A percentile compares a stretch with the other conserved stretches of the same genome.
Conservation (phyloP, 2,888 invertebrate species). For the Arge pagana region DNA sequence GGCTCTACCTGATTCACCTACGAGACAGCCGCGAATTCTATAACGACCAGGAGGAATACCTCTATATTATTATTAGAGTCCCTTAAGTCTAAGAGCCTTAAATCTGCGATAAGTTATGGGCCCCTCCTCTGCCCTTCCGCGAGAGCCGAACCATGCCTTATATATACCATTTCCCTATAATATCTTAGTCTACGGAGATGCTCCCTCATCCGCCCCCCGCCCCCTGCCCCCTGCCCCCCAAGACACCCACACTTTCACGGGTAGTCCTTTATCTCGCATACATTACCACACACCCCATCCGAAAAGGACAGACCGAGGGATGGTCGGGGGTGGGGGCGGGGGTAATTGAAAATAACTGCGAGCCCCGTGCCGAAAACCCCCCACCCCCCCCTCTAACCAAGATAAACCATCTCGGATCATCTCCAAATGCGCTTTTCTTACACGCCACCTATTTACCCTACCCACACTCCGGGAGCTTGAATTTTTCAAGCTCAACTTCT, state of each 20-base stretch:
- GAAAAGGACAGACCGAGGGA: slow-evolving; percentile 25
- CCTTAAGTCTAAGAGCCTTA: slow-evolving; percentile 60
- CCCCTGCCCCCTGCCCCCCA: no score
- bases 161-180: slow-evolving; percentile 57
- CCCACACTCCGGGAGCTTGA: slow-evolving; percentile 2
- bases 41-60: slow-evolving; percentile 51
- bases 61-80: slow-evolving; percentile 60
- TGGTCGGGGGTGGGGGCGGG: slow-evolving; percentile 24
- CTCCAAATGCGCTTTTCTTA: slow-evolving; percentile 32
- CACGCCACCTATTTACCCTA: slow-evolving; percentile 7
- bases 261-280: slow-evolving; percentile 59
- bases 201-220: no score
- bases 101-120: slow-evolving; percentile 60
- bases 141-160: slow-evolving; percentile 42
- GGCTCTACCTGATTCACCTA: slow-evolving; percentile 5
- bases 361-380: slow-evolving; percentile 45
- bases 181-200: slow-evolving; percentile 56
- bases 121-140: slow-evolving; percentile 32
- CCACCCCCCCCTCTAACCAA: slow-evolving; percentile 45
- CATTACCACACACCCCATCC: slow-evolving; percentile 50
- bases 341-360: slow-evolving; percentile 58
- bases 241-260: no score
- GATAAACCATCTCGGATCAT: slow-evolving; percentile 53
- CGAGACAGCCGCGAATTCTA: slow-evolving; percentile 45
- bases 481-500: background rate